A percentile compares a stretch with the other conserved stretches of the same genome.
Evolutionary conservation across 2,797 vertebrate species (phyloP).

Genomic region (Trematomus bernacchii): DNA sequence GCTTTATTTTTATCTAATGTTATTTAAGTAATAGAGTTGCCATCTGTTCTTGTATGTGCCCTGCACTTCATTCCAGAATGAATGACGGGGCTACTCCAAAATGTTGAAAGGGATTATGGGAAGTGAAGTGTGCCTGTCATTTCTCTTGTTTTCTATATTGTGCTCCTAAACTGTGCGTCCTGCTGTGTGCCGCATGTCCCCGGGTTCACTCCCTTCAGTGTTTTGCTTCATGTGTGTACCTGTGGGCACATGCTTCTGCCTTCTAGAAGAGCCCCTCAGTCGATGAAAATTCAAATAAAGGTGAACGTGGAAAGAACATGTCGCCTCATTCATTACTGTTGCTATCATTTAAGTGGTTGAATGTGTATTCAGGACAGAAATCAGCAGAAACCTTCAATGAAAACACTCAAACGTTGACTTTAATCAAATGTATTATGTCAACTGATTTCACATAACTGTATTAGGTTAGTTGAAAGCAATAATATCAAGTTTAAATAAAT

Average conservation of each 20-base stretch:
- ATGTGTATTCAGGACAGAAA: neutral
- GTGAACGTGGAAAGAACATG: slow-evolving; percentile 35
- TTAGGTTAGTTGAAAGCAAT: no score
- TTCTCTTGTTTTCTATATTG: slow-evolving; percentile 88
- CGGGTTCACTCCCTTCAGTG: slow-evolving; percentile 75
- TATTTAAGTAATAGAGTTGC: slow-evolving; percentile 4
- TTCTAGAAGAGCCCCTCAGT: slow-evolving; percentile 90
- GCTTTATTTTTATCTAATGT: slow-evolving; percentile 27
- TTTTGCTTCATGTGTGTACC: slow-evolving; percentile 87
- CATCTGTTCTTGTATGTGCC: slow-evolving; percentile 22
- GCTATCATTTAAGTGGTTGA: neutral
- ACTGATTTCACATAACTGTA: no score
- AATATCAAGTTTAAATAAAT: no score
- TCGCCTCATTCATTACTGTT: slow-evolving; percentile 13
- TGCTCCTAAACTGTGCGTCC: slow-evolving; percentile 86
- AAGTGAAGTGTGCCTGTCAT: slow-evolving; percentile 85
- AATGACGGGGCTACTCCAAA: slow-evolving; percentile 63
- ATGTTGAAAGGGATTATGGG: slow-evolving; percentile 87
- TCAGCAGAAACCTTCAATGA: neutral
- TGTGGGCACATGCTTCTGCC: slow-evolving; percentile 91
- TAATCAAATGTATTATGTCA: neutral
- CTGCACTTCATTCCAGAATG: slow-evolving; percentile 31
- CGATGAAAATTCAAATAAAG: slow-evolving; percentile 90
- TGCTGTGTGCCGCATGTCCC: slow-evolving; percentile 90
- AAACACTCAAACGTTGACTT: neutral